Base-by-base conservation (phyloP, 2,888 invertebrate genomes). In the Blera fallax region DNA sequence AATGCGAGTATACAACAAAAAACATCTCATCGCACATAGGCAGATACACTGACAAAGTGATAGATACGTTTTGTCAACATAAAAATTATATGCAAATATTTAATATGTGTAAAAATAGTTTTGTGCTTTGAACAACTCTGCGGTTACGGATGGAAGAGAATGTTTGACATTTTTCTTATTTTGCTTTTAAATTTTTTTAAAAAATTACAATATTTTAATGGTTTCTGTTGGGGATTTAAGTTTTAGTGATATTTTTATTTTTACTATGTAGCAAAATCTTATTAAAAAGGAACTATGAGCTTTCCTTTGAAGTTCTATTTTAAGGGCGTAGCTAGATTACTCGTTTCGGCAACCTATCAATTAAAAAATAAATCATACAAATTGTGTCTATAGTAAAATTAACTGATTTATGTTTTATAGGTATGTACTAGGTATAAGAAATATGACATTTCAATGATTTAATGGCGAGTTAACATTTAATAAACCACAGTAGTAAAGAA, bases 41-140 rank as follows among this genome's bases (percentile, higher is more conserved):
- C 29, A 45, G 11, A 64, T 64, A 45, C 24, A 43, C 11, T 24
- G 67, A 11, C 27, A 52, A 50, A 48, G n/a, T n/a, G 34, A n/a
- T 34, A 34, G 37, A 37, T 40, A 52, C 7, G 40, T 32, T 65
- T 69, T 54, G 54, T 54, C 29, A 69, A 65, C 34, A 50, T 34
- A 24, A 2, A 29, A 16, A 29, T 45, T 27, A 29, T 48, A 48
- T 64, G 64, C 64, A 45, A 65, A 52, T 45, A 65, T 65, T 65
- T 54, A 29, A 29, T 58, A 24, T 37, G 34, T 58, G n/a, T 69
- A 40, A 54, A 69, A 69, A 69, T 43, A 69, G 69, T 65, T 34
- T n/a, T 65, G 48, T 24, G 48, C 18, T 48, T 34, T 50, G 3
- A 45, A 43, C 11, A 32, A 32, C 29, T 54, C 29, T 2, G 29